Evolutionary conservation across 1,140 invertebrate genomes (phyloP).

Genomic region (Meteorus sp.): DNA sequence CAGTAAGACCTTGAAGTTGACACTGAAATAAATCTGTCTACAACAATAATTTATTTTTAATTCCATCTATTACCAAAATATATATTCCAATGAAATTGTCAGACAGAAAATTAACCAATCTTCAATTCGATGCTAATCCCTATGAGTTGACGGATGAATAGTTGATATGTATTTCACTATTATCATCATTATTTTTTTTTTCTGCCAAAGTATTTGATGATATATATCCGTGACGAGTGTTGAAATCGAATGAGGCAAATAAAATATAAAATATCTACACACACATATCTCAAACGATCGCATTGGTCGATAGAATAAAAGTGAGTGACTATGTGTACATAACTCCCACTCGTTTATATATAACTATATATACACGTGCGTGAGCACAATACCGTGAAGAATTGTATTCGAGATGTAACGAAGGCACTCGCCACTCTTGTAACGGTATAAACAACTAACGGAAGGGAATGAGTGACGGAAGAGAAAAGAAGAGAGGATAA

Average conservation of each 20-base stretch:
- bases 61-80: too few species aligned
- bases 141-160: too few species aligned
- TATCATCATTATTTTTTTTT: not conserved
- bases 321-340: not conserved
- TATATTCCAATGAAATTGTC: too few species aligned
- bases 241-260: too few species aligned
- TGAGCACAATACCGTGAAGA: constrained; percentile 8
- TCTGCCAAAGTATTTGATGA: constrained; percentile 4
- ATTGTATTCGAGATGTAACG: constrained; percentile 20
- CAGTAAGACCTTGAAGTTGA: too few species aligned
- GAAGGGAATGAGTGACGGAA: not conserved
- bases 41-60: too few species aligned
- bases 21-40: too few species aligned
- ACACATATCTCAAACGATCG: not conserved
- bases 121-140: too few species aligned
- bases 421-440: not conserved
- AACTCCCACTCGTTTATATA: not conserved
- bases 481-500: too few species aligned
- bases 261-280: too few species aligned
- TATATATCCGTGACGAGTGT: not conserved
- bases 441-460: constrained; percentile 17
- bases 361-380: constrained; percentile 4
- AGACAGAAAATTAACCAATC: too few species aligned
- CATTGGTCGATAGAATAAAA: not conserved
- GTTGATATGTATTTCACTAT: too few species aligned